phyloP scores from a whole-genome alignment of 2,797 vertebrate species.

The Zalophus californianus region DNA sequence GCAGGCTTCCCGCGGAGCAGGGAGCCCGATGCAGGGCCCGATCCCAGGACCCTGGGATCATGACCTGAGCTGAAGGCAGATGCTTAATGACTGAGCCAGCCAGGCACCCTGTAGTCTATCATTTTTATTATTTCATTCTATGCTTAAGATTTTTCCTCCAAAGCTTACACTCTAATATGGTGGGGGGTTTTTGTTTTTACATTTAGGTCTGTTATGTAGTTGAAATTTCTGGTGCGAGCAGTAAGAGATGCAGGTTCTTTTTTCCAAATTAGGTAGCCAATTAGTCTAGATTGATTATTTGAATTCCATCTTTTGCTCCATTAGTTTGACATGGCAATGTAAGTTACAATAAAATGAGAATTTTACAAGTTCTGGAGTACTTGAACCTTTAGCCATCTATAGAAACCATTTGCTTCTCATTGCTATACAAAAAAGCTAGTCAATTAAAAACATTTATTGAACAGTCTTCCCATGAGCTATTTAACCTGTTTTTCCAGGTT shows the following conservation, averaged over 20 bases:
- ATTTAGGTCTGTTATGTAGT: not conserved
- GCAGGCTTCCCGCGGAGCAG: no score
- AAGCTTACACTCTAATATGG: not conserved
- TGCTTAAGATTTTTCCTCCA: not conserved
- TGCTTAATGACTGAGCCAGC: no score
- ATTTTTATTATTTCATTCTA: not conserved
- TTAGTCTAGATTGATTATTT: slow-evolving; percentile 1
- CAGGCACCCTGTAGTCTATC: no score
- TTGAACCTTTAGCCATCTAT: not conserved
- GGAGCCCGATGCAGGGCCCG: no score
- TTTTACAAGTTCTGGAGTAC: not conserved
- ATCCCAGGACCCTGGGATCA: no score
- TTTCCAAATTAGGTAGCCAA: not conserved
- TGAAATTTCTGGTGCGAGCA: not conserved
- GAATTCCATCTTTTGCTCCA: not conserved
- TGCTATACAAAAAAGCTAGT: not conserved
- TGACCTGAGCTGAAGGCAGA: no score
- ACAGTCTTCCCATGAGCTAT: not conserved
- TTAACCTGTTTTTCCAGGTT: not conserved
- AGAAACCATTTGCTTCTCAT: not conserved
- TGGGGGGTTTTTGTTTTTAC: not conserved
- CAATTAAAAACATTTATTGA: not conserved
- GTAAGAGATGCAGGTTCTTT: not conserved
- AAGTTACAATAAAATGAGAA: not conserved
- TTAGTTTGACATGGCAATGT: not conserved